Evolutionary conservation across 2,888 invertebrate genomes (phyloP).

Genomic region (Torymus auratus): DNA sequence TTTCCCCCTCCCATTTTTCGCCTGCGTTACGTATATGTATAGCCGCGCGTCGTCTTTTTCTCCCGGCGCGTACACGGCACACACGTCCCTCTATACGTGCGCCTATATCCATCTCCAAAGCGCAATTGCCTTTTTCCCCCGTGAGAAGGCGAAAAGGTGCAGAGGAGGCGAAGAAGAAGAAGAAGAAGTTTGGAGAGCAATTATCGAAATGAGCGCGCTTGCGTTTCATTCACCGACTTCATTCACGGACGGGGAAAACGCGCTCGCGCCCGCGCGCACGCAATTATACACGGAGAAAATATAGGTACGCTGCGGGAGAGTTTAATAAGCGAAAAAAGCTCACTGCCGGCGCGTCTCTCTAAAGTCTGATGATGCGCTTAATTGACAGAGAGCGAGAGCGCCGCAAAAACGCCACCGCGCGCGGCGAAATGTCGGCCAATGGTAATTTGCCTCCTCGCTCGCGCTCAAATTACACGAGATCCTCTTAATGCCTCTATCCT

Average conservation of each 20-base stretch:
- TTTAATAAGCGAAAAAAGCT: conserved; percentile 44
- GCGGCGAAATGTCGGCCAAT: conserved; percentile 23
- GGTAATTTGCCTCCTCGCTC: conserved; percentile 3
- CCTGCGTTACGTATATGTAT: background rate
- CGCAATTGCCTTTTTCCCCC: conserved; percentile 5
- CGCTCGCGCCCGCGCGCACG: background rate
- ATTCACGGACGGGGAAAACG: background rate
- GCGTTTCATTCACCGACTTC: conserved; percentile 12
- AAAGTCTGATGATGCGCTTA: conserved; percentile 2
- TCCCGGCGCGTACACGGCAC: no score
- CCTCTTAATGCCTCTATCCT: conserved; percentile 4
- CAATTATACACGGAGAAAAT: conserved; percentile 11
- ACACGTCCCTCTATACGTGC: no score
- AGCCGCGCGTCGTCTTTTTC: background rate
- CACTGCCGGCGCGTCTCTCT: no score
- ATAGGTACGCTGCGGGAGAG: background rate
- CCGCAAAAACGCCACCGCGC: conserved; percentile 6
- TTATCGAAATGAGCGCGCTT: conserved; percentile 39
- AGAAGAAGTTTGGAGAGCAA: conserved; percentile 19
- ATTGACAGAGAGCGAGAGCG: conserved; percentile 17
- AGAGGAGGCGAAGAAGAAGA: background rate
- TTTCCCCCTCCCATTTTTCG: background rate
- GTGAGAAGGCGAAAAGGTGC: background rate
- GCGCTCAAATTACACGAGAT: conserved; percentile 33
- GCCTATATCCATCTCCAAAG: background rate